Conservation (phyloP, 1,140 invertebrate species). For the Metaphire vulgaris region DNA sequence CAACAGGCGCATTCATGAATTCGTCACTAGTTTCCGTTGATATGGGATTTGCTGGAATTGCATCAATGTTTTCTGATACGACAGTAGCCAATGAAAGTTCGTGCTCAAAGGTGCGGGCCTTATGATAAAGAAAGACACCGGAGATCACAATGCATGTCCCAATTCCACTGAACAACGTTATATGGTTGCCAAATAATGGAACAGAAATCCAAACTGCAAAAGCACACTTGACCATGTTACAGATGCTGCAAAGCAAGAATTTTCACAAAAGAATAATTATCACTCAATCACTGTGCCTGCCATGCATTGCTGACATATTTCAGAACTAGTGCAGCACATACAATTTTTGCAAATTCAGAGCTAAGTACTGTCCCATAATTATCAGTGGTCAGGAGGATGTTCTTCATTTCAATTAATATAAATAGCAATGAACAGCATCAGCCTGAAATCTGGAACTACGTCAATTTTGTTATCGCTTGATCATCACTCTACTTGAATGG, state of each 20-base stretch:
- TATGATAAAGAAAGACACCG: constrained; percentile 72
- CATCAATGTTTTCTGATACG: too few species aligned
- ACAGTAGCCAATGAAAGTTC: neutral
- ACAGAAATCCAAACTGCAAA: constrained; percentile 76
- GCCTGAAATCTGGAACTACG: too few species aligned
- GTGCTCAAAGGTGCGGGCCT: constrained; percentile 46
- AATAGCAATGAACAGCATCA: too few species aligned
- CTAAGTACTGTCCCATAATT: neutral
- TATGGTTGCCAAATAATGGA: constrained; percentile 70
- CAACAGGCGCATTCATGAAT: too few species aligned
- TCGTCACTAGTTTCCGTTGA: too few species aligned
- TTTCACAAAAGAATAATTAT: neutral
- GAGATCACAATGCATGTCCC: constrained; percentile 69
- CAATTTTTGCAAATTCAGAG: neutral
- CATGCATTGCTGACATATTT: neutral
- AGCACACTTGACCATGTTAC: constrained; percentile 76
- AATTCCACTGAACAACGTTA: constrained; percentile 68
- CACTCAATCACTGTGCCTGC: neutral
- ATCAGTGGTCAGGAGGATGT: too few species aligned
- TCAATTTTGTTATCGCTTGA: too few species aligned
- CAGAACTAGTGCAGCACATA: neutral
- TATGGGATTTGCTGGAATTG: too few species aligned
- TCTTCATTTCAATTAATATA: too few species aligned
- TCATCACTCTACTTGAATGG: too few species aligned
- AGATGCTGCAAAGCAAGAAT: constrained; percentile 59